A percentile compares a stretch with the other conserved stretches of the same genome.
phyloP scores from a whole-genome alignment of 2,797 vertebrate species.

The Phrynocephalus guinanensis region DNA sequence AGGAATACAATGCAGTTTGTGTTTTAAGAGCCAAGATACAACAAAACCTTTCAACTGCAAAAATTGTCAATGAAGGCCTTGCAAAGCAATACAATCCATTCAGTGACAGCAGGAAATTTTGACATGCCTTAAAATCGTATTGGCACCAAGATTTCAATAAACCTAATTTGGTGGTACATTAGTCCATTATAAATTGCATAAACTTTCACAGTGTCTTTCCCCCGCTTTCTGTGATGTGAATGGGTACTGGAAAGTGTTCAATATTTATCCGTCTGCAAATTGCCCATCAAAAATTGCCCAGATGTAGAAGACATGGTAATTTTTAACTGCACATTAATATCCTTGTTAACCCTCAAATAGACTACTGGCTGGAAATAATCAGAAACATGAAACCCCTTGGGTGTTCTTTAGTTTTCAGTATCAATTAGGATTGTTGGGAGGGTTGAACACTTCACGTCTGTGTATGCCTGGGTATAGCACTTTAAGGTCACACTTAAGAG shows the following conservation, averaged over 20 bases:
- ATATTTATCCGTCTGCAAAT: not conserved
- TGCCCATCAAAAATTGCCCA: not conserved
- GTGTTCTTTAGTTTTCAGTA: too few relatives aligned
- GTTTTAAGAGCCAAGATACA: slow-evolving; percentile 1
- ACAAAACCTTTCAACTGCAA: slow-evolving; percentile 10
- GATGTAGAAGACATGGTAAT: not conserved
- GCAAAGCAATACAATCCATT: not conserved
- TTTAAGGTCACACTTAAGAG: too few relatives aligned
- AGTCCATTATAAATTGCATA: slow-evolving; percentile 8
- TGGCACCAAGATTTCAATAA: not conserved
- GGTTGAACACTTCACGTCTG: too few relatives aligned
- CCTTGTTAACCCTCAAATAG: too few relatives aligned
- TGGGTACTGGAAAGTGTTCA: not conserved
- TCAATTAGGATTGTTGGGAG: too few relatives aligned
- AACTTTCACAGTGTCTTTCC: not conserved
- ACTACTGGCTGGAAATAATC: too few relatives aligned
- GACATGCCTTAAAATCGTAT: not conserved
- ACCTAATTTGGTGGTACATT: not conserved
- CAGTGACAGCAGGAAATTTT: not conserved
- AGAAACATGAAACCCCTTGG: too few relatives aligned
- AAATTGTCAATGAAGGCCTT: not conserved
- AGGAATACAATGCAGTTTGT: not conserved
- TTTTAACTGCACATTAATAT: not conserved
- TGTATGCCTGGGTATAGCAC: too few relatives aligned
- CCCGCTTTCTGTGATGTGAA: not conserved